Evolutionary conservation across 2,888 invertebrate species (phyloP).

Genomic region (Schizotus pectinicornis): DNA sequence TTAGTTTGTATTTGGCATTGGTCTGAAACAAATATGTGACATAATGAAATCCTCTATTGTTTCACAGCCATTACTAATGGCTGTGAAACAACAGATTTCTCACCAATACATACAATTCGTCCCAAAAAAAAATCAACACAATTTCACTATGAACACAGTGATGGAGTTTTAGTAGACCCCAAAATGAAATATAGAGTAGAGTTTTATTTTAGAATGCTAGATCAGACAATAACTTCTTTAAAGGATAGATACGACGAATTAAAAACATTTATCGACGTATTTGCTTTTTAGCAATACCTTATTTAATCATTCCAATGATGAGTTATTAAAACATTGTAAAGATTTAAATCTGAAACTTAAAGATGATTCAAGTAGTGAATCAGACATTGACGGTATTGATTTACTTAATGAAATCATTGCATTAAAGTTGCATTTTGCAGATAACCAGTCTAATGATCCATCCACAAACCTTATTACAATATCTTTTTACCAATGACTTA

Average conservation of each 20-base stretch:
- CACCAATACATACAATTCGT: slow-evolving; percentile 28
- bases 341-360: slow-evolving; percentile 25
- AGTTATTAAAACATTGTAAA: slow-evolving; percentile 10
- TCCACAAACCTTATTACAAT: neutral
- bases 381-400: slow-evolving; percentile 29
- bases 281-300: slow-evolving; percentile 1
- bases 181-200: slow-evolving; percentile 30
- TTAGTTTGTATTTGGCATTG: too few relatives aligned
- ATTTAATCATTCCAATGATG: slow-evolving; percentile 5
- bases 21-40: too few relatives aligned
- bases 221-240: slow-evolving; percentile 27
- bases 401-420: slow-evolving; percentile 27
- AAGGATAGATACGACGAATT: slow-evolving; percentile 28
- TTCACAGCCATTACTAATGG: too few relatives aligned
- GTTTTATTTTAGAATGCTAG: slow-evolving; percentile 23
- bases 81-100: slow-evolving; percentile 35
- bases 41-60: too few relatives aligned
- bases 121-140: slow-evolving; percentile 24
- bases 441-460: too few relatives aligned
- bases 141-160: slow-evolving; percentile 31
- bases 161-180: slow-evolving; percentile 32
- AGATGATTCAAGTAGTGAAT: slow-evolving; percentile 19
- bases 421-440: slow-evolving; percentile 5
- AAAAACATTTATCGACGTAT: slow-evolving; percentile 5
- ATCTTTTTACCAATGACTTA: slow-evolving; percentile 8